Evolutionary conservation across 2,888 invertebrate genomes (phyloP).

Genomic region (Trachelus troglodyta): DNA sequence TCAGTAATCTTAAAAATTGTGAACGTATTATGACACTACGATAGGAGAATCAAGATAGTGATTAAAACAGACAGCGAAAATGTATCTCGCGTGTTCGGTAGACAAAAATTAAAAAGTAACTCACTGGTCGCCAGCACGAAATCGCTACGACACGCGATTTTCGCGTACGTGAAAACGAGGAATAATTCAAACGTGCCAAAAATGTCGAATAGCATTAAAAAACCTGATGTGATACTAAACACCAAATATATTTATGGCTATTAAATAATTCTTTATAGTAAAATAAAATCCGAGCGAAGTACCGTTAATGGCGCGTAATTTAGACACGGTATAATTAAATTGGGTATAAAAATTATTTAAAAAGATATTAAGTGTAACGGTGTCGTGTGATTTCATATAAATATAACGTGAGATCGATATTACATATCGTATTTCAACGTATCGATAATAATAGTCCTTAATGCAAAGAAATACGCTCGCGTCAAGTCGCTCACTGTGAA

Average conservation of each 20-base stretch:
- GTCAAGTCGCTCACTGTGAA: background rate
- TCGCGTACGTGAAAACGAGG: background rate
- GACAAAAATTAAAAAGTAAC: background rate
- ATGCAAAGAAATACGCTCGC: background rate
- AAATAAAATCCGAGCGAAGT: background rate
- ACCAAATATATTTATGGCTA: background rate
- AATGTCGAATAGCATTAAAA: background rate
- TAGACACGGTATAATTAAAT: background rate
- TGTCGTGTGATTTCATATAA: background rate
- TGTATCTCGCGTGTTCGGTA: background rate
- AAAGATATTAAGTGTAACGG: background rate
- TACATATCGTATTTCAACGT: background rate
- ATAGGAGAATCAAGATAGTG: background rate
- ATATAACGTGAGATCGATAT: background rate
- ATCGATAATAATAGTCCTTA: background rate
- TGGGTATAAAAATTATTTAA: background rate
- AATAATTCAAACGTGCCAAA: slow-evolving; percentile 13
- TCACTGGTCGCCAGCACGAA: background rate
- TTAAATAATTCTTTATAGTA: background rate
- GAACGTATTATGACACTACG: background rate
- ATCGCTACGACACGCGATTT: background rate
- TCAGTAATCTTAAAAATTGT: background rate
- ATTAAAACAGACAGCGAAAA: background rate
- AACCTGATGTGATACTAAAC: slow-evolving; percentile 15
- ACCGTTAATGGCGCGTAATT: background rate